A percentile compares a stretch with the other conserved stretches of the same genome.
Evolutionary conservation across 23 tunicate species (phyloP).

Genomic region (Trididemnum miniatum): DNA sequence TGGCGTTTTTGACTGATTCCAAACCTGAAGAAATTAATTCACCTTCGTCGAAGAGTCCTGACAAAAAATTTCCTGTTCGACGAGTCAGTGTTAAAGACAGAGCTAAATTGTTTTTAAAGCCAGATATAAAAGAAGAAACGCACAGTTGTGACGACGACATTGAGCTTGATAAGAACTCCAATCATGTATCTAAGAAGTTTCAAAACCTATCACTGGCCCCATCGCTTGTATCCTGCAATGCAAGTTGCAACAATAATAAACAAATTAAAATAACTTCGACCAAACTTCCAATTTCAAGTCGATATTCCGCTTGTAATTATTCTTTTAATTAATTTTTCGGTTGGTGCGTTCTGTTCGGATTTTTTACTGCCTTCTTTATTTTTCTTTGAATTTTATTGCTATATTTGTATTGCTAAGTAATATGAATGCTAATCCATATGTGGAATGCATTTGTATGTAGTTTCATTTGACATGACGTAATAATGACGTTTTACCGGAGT

Average conservation of each 20-base stretch:
- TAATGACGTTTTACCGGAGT: too few relatives aligned
- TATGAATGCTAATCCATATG: too few relatives aligned
- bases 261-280: too few relatives aligned
- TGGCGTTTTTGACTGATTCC: constrained; percentile 28
- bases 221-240: constrained; percentile 2
- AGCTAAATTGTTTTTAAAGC: constrained; percentile 58
- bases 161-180: constrained; percentile 3
- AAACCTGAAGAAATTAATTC: neutral
- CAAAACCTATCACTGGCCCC: neutral
- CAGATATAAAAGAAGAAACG: constrained; percentile 60
- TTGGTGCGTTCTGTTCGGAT: too few relatives aligned
- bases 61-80: neutral
- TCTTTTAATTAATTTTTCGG: too few relatives aligned
- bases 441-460: too few relatives aligned
- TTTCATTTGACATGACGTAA: too few relatives aligned
- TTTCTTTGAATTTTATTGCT: too few relatives aligned
- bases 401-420: too few relatives aligned
- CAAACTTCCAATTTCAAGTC: too few relatives aligned
- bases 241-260: neutral
- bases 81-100: constrained; percentile 56
- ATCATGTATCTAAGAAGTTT: neutral
- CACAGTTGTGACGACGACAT: neutral
- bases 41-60: neutral
- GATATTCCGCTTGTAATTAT: too few relatives aligned
- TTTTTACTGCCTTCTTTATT: too few relatives aligned